Percentiles rank a stretch among this genome's conserved stretches.
Conservation (phyloP, 2,888 invertebrate genomes). For the Hyppa rectilinea region DNA sequence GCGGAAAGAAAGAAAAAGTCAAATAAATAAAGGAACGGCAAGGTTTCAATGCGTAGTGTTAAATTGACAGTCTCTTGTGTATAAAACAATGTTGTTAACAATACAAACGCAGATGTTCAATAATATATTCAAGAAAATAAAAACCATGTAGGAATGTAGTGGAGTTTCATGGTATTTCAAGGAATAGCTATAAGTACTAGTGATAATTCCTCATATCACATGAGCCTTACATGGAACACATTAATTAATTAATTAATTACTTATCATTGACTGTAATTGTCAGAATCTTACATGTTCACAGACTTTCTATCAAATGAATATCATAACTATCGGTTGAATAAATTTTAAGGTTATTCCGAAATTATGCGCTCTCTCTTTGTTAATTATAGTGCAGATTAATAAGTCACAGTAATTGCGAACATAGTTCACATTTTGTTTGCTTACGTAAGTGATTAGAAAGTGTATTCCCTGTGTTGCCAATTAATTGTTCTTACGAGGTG, state of each 20-base stretch:
- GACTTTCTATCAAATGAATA: conserved; percentile 54
- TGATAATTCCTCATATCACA: too few species aligned
- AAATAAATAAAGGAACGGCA: neutral
- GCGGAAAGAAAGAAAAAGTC: too few species aligned
- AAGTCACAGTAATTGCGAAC: conserved; percentile 53
- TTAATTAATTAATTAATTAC: too few species aligned
- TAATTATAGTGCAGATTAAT: conserved; percentile 61
- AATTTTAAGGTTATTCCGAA: conserved; percentile 57
- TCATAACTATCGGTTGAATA: conserved; percentile 54
- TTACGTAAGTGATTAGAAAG: conserved; percentile 54
- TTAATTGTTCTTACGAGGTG: conserved; percentile 22
- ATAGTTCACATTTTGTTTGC: conserved; percentile 40
- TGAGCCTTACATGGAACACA: too few species aligned
- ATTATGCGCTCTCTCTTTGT: conserved; percentile 60
- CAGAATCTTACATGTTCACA: conserved; percentile 11
- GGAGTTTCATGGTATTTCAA: neutral
- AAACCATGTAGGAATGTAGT: neutral
- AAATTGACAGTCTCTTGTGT: neutral
- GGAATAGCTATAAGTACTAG: neutral
- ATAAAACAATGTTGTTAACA: neutral
- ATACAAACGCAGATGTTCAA: neutral
- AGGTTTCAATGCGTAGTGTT: neutral
- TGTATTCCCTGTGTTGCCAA: conserved; percentile 32
- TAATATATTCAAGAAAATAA: neutral
- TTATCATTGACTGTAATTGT: conserved; percentile 18